Conservation (phyloP, 2,888 invertebrate species). For the Dasypogon diadema region DNA sequence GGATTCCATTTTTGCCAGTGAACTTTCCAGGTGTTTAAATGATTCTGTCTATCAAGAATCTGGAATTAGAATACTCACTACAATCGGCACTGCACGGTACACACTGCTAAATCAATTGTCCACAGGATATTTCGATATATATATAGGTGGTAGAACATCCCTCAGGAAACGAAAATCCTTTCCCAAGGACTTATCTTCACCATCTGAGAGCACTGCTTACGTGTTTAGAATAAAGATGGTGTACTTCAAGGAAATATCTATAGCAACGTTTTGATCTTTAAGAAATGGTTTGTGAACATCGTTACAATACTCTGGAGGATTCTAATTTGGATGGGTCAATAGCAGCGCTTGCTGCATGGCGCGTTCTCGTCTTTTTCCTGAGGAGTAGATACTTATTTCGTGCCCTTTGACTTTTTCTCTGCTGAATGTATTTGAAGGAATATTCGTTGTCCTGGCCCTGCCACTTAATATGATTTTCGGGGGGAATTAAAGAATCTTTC, state of each 20-base stretch:
- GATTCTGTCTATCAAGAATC: no score
- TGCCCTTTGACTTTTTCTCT: conserved; percentile 27
- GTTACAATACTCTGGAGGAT: neutral
- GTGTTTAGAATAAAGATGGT: neutral
- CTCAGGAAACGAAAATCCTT: no score
- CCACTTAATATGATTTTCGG: neutral
- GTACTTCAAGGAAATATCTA: neutral
- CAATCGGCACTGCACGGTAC: no score
- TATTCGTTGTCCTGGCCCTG: neutral
- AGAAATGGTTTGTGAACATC: no score
- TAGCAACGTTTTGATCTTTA: no score
- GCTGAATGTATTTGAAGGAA: neutral
- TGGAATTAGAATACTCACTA: no score
- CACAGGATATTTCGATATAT: no score
- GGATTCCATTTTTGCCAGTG: no score
- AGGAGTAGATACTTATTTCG: neutral
- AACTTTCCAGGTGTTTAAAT: no score
- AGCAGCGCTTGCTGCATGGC: neutral
- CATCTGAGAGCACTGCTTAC: neutral
- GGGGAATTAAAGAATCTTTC: conserved; percentile 27
- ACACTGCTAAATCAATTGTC: no score
- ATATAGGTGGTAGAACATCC: no score
- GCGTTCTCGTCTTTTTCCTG: neutral
- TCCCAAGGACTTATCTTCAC: neutral
- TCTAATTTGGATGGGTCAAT: neutral